phyloP scores from a whole-genome alignment of 2,113 vertebrate species.

The Corythaeola cristata region DNA sequence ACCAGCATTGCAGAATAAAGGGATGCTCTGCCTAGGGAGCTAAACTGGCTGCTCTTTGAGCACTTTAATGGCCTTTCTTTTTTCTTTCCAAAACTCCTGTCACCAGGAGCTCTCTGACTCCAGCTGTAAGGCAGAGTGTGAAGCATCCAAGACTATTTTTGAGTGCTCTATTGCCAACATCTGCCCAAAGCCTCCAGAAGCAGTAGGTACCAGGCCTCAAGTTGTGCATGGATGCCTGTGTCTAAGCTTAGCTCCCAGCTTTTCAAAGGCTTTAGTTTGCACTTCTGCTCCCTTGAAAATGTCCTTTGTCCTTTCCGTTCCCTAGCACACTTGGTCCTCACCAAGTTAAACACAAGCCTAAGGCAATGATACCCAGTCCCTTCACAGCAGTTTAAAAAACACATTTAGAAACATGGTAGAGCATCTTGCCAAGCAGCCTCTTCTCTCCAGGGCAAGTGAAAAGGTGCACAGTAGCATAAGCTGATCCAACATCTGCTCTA shows the following conservation, averaged over 20 bases:
- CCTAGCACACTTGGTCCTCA: background rate
- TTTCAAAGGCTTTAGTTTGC: background rate
- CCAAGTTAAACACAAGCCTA: background rate
- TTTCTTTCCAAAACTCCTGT: background rate
- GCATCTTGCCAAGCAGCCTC: background rate
- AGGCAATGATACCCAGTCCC: background rate
- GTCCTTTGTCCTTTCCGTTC: background rate
- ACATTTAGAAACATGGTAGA: background rate
- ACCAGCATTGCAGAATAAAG: background rate
- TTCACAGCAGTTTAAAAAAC: background rate
- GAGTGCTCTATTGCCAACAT: background rate
- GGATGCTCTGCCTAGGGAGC: background rate
- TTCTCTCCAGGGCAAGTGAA: background rate
- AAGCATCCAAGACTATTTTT: background rate
- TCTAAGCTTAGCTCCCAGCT: background rate
- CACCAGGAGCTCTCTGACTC: background rate
- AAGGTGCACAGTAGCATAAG: background rate
- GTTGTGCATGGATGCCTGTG: background rate
- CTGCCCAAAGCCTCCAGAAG: conserved; percentile 8
- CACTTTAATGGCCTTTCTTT: background rate
- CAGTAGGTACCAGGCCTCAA: background rate
- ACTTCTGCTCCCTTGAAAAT: background rate
- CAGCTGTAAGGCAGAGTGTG: background rate
- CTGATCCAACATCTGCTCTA: background rate
- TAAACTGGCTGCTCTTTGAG: conserved; percentile 5